Evolutionary conservation across 1,140 invertebrate genomes (phyloP), one percentile per base, ranked within the genome.

Genomic region (Nylanderia fulva): DNA sequence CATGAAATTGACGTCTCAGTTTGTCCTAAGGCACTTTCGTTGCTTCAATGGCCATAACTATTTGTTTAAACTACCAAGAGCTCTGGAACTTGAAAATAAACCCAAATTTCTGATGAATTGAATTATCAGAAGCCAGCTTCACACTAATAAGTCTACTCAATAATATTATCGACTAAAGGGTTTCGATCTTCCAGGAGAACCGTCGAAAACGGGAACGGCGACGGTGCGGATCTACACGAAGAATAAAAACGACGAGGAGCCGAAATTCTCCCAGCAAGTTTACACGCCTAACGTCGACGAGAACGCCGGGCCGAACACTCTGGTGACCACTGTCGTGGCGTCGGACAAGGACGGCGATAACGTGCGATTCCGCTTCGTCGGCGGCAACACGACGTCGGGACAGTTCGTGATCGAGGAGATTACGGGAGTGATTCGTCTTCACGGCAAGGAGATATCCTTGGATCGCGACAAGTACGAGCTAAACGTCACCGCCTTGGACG

Each of bases 261-360:
- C 98, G 0, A 99, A 99, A 94, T 99, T 99, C 93, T 99, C 98
- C 0, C 98, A 99, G 89, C 98, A 99, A 95, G 98, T 99, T 0
- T 99, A 99, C 92, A 99, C 98, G 1, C 98, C 98, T 0, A 99
- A 99, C 94, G 98, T 99, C 1, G 98, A 99, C 93, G 98, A 99
- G 94, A 99, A 99, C 94, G 98, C 98, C 15, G 98, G 98, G 2
- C 98, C 98, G 0, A 98, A 98, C 91, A 99, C 98, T 2, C 95
- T 99, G 9, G 98, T 99, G 0, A 99, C 98, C 9, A 99, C 98
- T 15, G 98, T 99, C 0, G 98, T 99, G 0, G 98, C 98, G 0
- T 99, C 98, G 3, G 98, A 99, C 92, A 99, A 99, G 95, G 98
- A 99, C 93, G 98, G 98, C 66, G 98, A 99, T 92, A 98, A 98